Evolutionary conservation across 2,888 invertebrate genomes (phyloP).

Genomic region (Acanthosoma haemorrhoidale): DNA sequence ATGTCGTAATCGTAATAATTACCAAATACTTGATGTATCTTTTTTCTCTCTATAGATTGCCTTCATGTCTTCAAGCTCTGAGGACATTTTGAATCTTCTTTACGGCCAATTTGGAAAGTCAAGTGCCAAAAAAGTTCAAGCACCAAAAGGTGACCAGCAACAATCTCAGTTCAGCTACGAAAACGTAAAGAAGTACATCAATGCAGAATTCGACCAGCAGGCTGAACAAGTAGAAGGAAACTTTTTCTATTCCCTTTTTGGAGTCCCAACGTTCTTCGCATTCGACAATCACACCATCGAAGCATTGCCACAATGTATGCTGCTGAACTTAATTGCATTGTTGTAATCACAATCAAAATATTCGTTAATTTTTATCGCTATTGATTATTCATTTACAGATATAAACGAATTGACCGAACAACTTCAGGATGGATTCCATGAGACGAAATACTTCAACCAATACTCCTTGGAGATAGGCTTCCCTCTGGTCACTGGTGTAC

Average conservation of each 20-base stretch:
- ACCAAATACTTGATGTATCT: not conserved
- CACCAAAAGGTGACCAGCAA: not conserved
- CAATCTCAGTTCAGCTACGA: not conserved
- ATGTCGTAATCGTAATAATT: not conserved
- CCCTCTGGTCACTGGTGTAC: slow-evolving; percentile 66
- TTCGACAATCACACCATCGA: slow-evolving; percentile 55
- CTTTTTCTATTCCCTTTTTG: slow-evolving; percentile 49
- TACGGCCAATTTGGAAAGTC: slow-evolving; percentile 33
- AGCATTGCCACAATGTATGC: slow-evolving; percentile 48
- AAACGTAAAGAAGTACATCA: not conserved
- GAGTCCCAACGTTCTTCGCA: slow-evolving; percentile 51
- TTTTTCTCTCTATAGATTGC: slow-evolving; percentile 13
- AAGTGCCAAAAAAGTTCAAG: not conserved
- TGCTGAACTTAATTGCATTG: slow-evolving; percentile 43
- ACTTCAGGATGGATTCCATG: slow-evolving; percentile 52
- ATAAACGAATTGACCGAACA: slow-evolving; percentile 45
- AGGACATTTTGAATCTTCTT: slow-evolving; percentile 44
- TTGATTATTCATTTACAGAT: slow-evolving; percentile 41
- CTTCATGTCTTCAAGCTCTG: slow-evolving; percentile 44
- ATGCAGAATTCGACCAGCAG: slow-evolving; percentile 42
- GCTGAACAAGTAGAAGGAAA: slow-evolving; percentile 58
- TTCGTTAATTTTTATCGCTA: not conserved
- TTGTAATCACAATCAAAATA: not conserved
- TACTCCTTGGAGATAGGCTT: slow-evolving; percentile 59
- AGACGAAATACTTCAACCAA: slow-evolving; percentile 57